Percentiles rank a stretch among this genome's conserved stretches.
Conservation (phyloP, 2,113 vertebrate species). For the Synodontis membranacea region DNA sequence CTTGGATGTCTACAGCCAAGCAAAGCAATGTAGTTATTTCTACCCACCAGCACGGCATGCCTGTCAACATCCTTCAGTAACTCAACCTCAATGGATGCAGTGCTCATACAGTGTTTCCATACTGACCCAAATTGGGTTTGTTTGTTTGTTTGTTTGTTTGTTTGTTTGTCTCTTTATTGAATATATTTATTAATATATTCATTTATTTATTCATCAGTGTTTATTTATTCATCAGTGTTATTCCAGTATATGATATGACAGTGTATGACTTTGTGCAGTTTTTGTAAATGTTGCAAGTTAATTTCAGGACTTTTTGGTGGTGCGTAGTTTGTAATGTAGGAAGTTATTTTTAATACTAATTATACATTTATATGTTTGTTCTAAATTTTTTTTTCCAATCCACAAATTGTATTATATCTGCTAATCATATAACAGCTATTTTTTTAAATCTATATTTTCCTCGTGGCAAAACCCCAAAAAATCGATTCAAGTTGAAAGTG, state of each 20-base stretch:
- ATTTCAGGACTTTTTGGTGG: not conserved
- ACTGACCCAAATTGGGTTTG: not conserved
- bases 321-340: not conserved
- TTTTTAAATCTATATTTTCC: not conserved
- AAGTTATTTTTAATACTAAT: not conserved
- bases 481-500: not conserved
- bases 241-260: not conserved
- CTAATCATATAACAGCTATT: not conserved
- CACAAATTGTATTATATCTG: constrained; percentile 1
- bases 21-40: not conserved
- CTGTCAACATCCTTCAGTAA: not conserved
- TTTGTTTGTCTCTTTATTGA: not conserved
- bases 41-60: not conserved
- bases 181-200: not conserved
- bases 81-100: not conserved
- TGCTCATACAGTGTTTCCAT: too few relatives aligned
- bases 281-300: not conserved
- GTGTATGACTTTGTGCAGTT: not conserved
- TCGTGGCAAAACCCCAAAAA: not conserved
- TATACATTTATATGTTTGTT: not conserved
- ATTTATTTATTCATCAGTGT: too few relatives aligned
- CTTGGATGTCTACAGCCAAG: not conserved
- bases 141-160: not conserved
- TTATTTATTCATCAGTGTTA: too few relatives aligned
- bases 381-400: not conserved